A percentile compares a stretch with the other conserved stretches of the same genome.
These are phyloP conservation scores for Drosophila mojavensis DNA, from an alignment of 1,140 invertebrate species.

Conservation along the genomic window DNA sequence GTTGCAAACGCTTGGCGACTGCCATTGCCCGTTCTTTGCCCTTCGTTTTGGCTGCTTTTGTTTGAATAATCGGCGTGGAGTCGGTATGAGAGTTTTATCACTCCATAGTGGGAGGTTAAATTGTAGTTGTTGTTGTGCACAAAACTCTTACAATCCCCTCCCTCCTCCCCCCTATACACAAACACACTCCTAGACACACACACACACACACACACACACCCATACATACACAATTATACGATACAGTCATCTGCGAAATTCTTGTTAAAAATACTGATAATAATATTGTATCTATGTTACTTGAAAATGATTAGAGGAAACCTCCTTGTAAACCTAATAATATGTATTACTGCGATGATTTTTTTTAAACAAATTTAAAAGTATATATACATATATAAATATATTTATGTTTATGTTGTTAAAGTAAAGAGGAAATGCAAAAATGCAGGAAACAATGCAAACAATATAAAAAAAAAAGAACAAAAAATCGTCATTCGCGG, in stretches of 20 bases:
- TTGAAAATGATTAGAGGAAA: slow-evolving; percentile 56
- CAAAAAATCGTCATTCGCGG: slow-evolving; percentile 28
- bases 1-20: slow-evolving; percentile 63
- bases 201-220: slow-evolving; percentile 34
- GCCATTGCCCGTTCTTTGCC: slow-evolving; percentile 18
- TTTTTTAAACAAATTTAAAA: slow-evolving; percentile 66
- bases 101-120: slow-evolving; percentile 80
- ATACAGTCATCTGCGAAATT: slow-evolving; percentile 60
- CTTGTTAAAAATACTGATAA: slow-evolving; percentile 76
- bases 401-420: slow-evolving; percentile 80
- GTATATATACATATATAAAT: slow-evolving; percentile 51
- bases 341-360: slow-evolving; percentile 68
- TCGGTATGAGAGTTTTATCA: slow-evolving; percentile 82
- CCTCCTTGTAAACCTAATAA: slow-evolving; percentile 68
- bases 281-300: slow-evolving; percentile 71
- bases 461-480: slow-evolving; percentile 31
- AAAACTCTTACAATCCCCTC: slow-evolving; percentile 73
- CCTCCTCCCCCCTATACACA: slow-evolving; percentile 42
- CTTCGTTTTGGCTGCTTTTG: slow-evolving; percentile 44
- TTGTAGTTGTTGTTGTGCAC: slow-evolving; percentile 80
- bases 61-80: slow-evolving; percentile 79
- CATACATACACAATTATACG: slow-evolving; percentile 15
- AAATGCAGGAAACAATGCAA: slow-evolving; percentile 29
- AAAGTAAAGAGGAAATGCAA: slow-evolving; percentile 52
- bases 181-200: slow-evolving; percentile 31